These are phyloP conservation scores for Centrocercus urophasianus DNA, from an alignment of 2,113 vertebrate species.

Conservation along the genomic window DNA sequence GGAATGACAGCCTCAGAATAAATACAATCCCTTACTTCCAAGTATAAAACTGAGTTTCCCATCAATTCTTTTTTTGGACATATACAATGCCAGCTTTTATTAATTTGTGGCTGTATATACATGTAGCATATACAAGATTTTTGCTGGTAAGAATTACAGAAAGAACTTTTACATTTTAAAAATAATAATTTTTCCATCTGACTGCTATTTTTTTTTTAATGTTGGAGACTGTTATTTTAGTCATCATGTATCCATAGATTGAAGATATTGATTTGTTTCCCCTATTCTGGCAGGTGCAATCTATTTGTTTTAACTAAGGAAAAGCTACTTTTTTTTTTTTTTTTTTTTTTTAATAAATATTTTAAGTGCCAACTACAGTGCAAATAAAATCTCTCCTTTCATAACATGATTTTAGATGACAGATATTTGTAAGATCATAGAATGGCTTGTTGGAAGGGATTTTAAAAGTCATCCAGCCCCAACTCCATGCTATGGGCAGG, in stretches of 20 bases:
- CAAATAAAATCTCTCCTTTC: slow-evolving; percentile 23
- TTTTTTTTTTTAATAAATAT: background rate
- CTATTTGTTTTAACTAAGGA: slow-evolving; percentile 13
- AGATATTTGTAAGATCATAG: background rate
- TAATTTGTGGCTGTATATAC: background rate
- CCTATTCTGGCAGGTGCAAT: background rate
- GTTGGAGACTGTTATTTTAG: background rate
- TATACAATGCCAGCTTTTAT: background rate
- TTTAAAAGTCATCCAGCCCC: no score
- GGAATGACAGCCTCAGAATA: slow-evolving; percentile 16
- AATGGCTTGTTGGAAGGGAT: no score
- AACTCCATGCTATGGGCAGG: no score
- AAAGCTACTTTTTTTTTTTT: slow-evolving; percentile 5
- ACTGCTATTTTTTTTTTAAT: background rate
- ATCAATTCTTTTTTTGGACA: background rate
- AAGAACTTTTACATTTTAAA: background rate
- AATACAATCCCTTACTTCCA: background rate
- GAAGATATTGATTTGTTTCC: background rate
- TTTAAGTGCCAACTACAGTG: background rate
- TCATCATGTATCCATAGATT: background rate
- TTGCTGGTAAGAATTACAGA: background rate
- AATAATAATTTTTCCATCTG: background rate
- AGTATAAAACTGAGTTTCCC: background rate
- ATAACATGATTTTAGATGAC: background rate
- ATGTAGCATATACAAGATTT: background rate